Conservation (phyloP, 2,113 vertebrate genomes). For the Noturus placidus region DNA sequence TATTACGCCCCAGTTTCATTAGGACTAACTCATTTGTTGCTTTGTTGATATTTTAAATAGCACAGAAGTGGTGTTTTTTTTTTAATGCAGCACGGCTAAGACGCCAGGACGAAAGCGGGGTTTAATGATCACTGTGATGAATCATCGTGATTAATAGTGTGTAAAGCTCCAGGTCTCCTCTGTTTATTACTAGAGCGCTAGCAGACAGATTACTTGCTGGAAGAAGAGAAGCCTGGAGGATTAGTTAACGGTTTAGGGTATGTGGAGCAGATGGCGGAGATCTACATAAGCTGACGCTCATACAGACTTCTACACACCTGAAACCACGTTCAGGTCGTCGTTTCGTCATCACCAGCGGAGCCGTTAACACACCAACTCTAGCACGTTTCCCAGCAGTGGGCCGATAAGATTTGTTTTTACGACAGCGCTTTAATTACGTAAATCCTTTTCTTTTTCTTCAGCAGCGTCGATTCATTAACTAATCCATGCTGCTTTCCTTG, state of each 20-base stretch:
- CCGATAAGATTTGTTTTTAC: slow-evolving; percentile 35
- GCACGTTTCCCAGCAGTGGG: slow-evolving; percentile 33
- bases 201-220: slow-evolving; percentile 58
- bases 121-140: not conserved
- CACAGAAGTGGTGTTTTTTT: too few relatives aligned
- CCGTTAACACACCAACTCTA: not conserved
- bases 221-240: slow-evolving; percentile 43
- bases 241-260: slow-evolving; percentile 62
- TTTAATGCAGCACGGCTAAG: not conserved
- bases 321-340: slow-evolving; percentile 31
- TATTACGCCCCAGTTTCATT: not conserved
- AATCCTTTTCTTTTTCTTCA: slow-evolving; percentile 6
- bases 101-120: not conserved
- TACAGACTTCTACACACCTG: not conserved
- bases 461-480: not conserved
- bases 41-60: not conserved
- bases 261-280: slow-evolving; percentile 75
- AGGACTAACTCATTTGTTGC: not conserved
- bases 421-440: slow-evolving; percentile 39
- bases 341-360: slow-evolving; percentile 33
- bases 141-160: not conserved
- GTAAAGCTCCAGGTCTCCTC: not conserved
- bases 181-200: slow-evolving; percentile 10
- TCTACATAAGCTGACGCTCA: slow-evolving; percentile 11
- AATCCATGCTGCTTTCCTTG: slow-evolving; percentile 25